Percentiles rank a stretch among this genome's conserved stretches.
These are phyloP conservation scores for Ashinkailepas kermadecensis DNA, from an alignment of 2,888 invertebrate species.

Conservation along the genomic window DNA sequence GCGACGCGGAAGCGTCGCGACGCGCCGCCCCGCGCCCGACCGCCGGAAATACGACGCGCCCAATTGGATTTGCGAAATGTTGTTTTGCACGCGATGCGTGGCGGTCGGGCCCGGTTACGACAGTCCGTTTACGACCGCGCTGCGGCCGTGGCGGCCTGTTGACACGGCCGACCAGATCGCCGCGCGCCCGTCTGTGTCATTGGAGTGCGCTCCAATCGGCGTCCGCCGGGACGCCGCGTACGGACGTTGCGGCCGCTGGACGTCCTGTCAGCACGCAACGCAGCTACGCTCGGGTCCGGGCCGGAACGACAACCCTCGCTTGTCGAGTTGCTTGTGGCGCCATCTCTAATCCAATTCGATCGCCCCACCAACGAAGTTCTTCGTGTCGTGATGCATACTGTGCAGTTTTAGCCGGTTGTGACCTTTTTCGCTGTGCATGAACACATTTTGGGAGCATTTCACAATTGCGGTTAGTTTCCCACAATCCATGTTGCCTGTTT, in stretches of 20 bases:
- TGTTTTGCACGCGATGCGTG: conserved; percentile 3
- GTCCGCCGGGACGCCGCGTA: neutral
- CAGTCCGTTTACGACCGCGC: neutral
- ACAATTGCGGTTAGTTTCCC: too few relatives aligned
- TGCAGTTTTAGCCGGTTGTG: too few relatives aligned
- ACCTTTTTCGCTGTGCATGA: too few relatives aligned
- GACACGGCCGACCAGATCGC: neutral
- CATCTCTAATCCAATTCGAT: too few relatives aligned
- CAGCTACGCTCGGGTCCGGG: too few relatives aligned
- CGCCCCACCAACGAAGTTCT: too few relatives aligned
- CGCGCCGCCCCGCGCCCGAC: neutral
- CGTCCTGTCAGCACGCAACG: neutral
- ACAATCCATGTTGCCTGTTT: too few relatives aligned
- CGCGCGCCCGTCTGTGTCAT: neutral
- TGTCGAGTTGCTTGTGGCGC: too few relatives aligned
- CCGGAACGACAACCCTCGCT: too few relatives aligned
- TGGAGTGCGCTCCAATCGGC: neutral
- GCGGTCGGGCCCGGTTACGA: neutral
- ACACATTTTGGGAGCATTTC: too few relatives aligned
- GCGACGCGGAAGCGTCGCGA: neutral
- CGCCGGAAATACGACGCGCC: conserved; percentile 11
- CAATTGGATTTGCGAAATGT: conserved; percentile 10
- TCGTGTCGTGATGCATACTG: too few relatives aligned
- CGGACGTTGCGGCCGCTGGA: neutral
- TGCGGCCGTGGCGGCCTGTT: neutral